Base-by-base conservation (phyloP, 2,797 vertebrate genomes). In the Heterohyrax brucei region DNA sequence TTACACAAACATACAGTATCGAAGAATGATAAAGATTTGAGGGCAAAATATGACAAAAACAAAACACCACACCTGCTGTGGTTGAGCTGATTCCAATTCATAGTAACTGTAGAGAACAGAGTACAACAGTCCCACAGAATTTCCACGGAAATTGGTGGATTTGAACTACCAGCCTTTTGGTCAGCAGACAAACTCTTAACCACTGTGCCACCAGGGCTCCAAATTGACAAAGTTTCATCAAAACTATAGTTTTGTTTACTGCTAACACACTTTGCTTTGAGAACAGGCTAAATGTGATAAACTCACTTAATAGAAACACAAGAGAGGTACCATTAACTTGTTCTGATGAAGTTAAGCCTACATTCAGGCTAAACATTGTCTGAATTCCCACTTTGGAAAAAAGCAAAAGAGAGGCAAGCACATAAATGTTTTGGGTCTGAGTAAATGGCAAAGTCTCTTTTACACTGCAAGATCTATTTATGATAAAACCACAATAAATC, bases 181-280 rank as follows among this genome's bases (percentile, higher is more conserved):
- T 56, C 18, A 56, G 53, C 53, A 56, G 53, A 12, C 18, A 16
- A 56, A 56, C 53, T 56, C 53, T 56, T 14, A 56, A 56, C 50
- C 53, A 56, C 53, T 56, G 53, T 4, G 12, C 53, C 53, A 56
- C 53, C 53, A 14, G 53, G 53, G 10, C 53, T 56, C 22, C 33
- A 50, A 80, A 84, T 61, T 28, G 21, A 50, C 30, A 70, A 77
- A 64, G 19, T 4, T 10, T 53, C n/a, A 66, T 78, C 18, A 4
- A 85, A 95, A 80, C 10, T n/a, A 89, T 39, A 76, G 50, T 13
- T 24, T 92, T 64, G 24, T 61, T 86, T 94, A 48, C 24, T 77
- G 50, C 18, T 73, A 79, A 76, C 48, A 59, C 33, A 80, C 28
- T 30, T 94, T 81, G 10, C 33, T 62, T 9, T 10, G 12, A 75